Conservation (phyloP, 1,140 invertebrate genomes). For the Hycleus phaleratus region DNA sequence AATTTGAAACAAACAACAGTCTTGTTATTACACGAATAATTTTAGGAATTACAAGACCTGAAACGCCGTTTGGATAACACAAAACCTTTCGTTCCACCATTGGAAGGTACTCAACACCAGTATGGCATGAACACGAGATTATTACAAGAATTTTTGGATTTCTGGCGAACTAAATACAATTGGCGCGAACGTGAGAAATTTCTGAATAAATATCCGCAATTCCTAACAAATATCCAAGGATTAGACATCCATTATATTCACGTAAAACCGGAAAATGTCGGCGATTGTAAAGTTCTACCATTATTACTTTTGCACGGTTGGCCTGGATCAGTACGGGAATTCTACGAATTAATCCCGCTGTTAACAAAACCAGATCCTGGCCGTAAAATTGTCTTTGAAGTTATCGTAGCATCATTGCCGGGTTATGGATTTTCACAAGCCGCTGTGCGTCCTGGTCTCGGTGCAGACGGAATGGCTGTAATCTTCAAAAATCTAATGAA, state of each 20-base stretch:
- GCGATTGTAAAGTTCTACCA: conserved; percentile 51
- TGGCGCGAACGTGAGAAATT: conserved; percentile 60
- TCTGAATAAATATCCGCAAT: conserved; percentile 67
- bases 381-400: conserved; percentile 64
- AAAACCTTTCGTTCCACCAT: conserved; percentile 47
- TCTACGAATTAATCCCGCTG: conserved; percentile 72
- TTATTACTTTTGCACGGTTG: conserved; percentile 79
- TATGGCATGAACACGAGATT: conserved; percentile 70
- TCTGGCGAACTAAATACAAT: conserved; percentile 70
- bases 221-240: conserved; percentile 60
- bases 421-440: conserved; percentile 60
- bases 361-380: conserved; percentile 51
- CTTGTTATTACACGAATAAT: not conserved
- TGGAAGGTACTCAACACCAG: conserved; percentile 61
- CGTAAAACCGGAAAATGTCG: conserved; percentile 50
- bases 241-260: conserved; percentile 71
- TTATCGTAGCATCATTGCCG: conserved; percentile 56
- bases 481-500: conserved; percentile 79
- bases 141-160: conserved; percentile 60
- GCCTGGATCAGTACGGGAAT: conserved; percentile 84
- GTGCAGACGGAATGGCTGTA: conserved; percentile 55
- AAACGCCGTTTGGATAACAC: conserved; percentile 49
- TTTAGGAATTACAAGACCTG: conserved; percentile 52
- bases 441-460: conserved; percentile 47
- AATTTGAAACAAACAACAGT: not conserved